These are phyloP conservation scores for Fragum sueziense DNA, from an alignment of 2,888 invertebrate genomes.

Conservation along the genomic window DNA sequence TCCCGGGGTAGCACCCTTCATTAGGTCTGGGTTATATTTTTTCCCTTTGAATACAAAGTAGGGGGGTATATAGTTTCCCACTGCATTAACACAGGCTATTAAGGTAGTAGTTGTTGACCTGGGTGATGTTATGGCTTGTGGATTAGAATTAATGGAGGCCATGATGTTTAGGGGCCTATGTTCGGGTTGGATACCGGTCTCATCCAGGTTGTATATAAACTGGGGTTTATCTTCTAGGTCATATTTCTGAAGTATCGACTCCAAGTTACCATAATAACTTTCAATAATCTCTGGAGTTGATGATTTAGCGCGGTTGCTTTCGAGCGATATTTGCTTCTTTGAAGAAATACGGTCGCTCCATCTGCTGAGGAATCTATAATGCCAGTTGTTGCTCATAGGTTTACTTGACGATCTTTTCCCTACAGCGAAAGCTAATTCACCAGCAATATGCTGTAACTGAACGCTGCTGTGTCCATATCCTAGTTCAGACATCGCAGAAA, in stretches of 20 bases:
- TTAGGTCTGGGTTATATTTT: constrained; percentile 17
- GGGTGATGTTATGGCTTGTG: constrained; percentile 28
- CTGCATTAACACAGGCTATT: constrained; percentile 32
- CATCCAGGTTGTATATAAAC: constrained; percentile 21
- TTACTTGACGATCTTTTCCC: constrained; percentile 16
- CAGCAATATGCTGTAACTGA: constrained; percentile 21
- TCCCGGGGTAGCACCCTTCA: constrained; percentile 28
- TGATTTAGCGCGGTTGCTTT: constrained; percentile 26
- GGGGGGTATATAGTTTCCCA: constrained; percentile 24
- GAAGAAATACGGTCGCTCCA: constrained; percentile 13
- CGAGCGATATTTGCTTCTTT: constrained; percentile 17
- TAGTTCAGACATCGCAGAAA: constrained; percentile 25
- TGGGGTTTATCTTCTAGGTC: constrained; percentile 24
- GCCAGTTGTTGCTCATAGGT: constrained; percentile 31
- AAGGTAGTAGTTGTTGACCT: constrained; percentile 19
- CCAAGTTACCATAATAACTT: constrained; percentile 18
- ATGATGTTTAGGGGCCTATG: constrained; percentile 9
- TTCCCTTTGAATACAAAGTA: constrained; percentile 39
- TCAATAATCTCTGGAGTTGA: constrained; percentile 28
- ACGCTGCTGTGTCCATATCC: constrained; percentile 26
- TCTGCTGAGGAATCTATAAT: constrained; percentile 22
- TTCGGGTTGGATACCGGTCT: constrained; percentile 26
- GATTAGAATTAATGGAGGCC: neutral
- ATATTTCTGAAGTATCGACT: neutral
- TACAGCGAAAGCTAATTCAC: constrained; percentile 8